Evolutionary conservation across 2,888 invertebrate genomes (phyloP).

Genomic region (Agriopis marginaria): DNA sequence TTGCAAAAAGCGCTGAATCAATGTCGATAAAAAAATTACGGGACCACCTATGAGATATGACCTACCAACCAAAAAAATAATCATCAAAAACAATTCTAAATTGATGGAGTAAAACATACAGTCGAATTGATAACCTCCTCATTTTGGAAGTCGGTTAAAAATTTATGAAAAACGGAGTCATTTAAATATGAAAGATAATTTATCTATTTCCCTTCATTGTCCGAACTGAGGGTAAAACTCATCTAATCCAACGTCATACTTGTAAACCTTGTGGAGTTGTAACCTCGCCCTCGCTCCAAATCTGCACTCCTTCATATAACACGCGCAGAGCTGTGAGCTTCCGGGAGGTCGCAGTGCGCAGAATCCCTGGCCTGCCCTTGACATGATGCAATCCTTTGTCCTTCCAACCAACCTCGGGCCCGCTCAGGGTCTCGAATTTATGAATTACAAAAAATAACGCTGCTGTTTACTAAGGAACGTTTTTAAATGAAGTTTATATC

Average conservation of each 20-base stretch:
- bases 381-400: slow-evolving; percentile 76
- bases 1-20: too few relatives aligned
- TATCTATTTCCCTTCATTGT: too few relatives aligned
- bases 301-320: slow-evolving; percentile 30
- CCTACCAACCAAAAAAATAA: too few relatives aligned
- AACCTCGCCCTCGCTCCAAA: slow-evolving; percentile 34
- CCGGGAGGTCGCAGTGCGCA: slow-evolving; percentile 66
- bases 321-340: slow-evolving; percentile 21
- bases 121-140: too few relatives aligned
- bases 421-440: slow-evolving; percentile 24
- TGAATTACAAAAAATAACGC: background rate
- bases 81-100: too few relatives aligned
- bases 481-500: background rate
- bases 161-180: too few relatives aligned
- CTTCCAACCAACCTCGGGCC: slow-evolving; percentile 51
- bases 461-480: background rate
- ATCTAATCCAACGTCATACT: slow-evolving; percentile 20
- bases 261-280: slow-evolving; percentile 22
- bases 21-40: too few relatives aligned
- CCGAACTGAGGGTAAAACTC: slow-evolving; percentile 5
- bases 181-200: too few relatives aligned
- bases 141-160: too few relatives aligned
- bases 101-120: too few relatives aligned
- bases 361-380: slow-evolving; percentile 83
- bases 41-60: too few relatives aligned